phyloP scores from a whole-genome alignment of 92 coral and sea anemone species.

The Palythoa grandiflora region DNA sequence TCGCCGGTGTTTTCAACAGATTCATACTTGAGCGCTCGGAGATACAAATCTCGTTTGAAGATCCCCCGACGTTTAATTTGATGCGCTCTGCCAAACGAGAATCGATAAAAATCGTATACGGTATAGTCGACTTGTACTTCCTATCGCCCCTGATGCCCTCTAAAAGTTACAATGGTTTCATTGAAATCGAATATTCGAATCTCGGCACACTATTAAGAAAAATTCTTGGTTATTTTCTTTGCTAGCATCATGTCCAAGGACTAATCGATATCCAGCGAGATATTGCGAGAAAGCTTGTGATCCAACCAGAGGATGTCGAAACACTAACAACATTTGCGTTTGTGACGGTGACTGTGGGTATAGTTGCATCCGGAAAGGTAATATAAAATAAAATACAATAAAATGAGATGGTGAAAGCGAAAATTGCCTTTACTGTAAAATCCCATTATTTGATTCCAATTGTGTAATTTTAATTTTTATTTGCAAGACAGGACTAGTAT shows the following conservation, averaged over 20 bases:
- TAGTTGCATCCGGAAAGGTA: conserved; percentile 80
- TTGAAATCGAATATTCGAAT: background rate
- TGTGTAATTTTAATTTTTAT: background rate
- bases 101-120: too few species aligned
- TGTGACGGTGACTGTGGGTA: conserved; percentile 93
- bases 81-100: too few species aligned
- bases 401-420: too few species aligned
- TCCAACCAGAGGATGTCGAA: background rate
- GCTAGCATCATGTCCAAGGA: conserved; percentile 26
- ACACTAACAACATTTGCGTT: conserved; percentile 54
- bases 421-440: too few species aligned
- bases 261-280: background rate
- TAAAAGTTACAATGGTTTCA: too few species aligned
- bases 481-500: too few species aligned
- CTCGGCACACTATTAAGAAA: background rate
- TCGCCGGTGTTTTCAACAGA: too few species aligned
- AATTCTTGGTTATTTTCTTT: background rate
- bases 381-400: background rate
- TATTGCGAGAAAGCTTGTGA: conserved; percentile 24
- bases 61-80: too few species aligned
- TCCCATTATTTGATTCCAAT: background rate
- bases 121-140: too few species aligned
- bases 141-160: too few species aligned
- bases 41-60: too few species aligned
- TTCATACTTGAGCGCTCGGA: too few species aligned